phyloP scores from a whole-genome alignment of 2,797 vertebrate species.

The Tiaroga cobitis region DNA sequence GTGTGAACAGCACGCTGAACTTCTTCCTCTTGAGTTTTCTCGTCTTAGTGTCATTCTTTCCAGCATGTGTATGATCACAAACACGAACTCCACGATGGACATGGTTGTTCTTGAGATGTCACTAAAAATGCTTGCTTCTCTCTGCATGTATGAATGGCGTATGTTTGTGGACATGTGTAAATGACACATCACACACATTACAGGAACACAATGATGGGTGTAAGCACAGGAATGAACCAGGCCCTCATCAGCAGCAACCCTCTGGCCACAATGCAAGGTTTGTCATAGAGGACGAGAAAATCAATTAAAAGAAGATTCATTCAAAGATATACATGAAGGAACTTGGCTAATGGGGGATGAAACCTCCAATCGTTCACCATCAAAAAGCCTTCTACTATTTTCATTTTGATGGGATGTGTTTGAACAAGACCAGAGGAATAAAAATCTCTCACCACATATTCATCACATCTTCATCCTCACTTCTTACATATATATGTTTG shows the following conservation, averaged over 20 bases:
- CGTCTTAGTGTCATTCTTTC: neutral
- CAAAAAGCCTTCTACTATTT: neutral
- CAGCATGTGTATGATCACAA: neutral
- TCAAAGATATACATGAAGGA: neutral
- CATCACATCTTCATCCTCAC: constrained; percentile 24
- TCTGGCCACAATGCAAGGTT: constrained; percentile 93
- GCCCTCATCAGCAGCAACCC: constrained; percentile 88
- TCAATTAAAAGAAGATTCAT: neutral
- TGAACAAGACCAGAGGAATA: neutral
- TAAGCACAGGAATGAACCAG: constrained; percentile 90
- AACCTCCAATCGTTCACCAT: constrained; percentile 10
- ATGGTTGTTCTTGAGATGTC: constrained; percentile 2
- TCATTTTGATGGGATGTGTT: neutral
- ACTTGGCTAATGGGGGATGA: neutral
- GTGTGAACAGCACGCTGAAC: neutral
- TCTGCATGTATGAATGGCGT: constrained; percentile 47
- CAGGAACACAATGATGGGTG: constrained; percentile 91
- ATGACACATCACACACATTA: constrained; percentile 61
- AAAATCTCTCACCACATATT: neutral
- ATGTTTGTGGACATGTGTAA: constrained; percentile 51
- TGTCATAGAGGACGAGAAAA: constrained; percentile 57
- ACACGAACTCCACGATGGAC: neutral
- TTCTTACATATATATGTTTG: neutral
- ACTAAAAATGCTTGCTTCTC: constrained; percentile 58
- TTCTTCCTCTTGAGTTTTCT: constrained; percentile 10